phyloP scores from a whole-genome alignment of 2,888 invertebrate species.

The Trichopoda pennipes region DNA sequence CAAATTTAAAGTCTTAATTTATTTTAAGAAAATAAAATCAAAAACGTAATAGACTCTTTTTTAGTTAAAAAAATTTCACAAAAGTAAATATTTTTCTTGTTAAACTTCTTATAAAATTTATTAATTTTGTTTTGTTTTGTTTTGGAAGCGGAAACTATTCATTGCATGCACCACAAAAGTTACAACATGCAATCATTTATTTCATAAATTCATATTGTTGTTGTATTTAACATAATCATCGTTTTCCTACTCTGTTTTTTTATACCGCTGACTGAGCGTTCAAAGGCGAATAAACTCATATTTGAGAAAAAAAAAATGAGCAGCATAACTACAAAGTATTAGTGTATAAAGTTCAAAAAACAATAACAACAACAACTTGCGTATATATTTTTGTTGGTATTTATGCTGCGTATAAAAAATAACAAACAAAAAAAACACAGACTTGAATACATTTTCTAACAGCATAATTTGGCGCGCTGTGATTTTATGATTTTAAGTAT shows the following conservation, averaged over 20 bases:
- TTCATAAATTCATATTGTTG: constrained; percentile 25
- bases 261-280: constrained; percentile 50
- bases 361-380: constrained; percentile 24
- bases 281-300: constrained; percentile 65
- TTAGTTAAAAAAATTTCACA: no score
- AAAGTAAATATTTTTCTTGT: background rate
- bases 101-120: background rate
- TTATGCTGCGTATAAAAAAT: background rate
- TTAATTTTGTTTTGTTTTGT: constrained; percentile 1
- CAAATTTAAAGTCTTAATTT: background rate
- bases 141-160: constrained; percentile 58
- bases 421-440: background rate
- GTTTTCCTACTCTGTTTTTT: constrained; percentile 23
- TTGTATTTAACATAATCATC: constrained; percentile 14
- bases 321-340: background rate
- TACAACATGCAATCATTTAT: constrained; percentile 61
- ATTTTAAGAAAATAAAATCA: no score
- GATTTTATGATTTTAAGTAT: background rate
- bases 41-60: no score
- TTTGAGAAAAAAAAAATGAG: constrained; percentile 16
- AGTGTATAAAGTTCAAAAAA: constrained; percentile 32
- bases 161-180: constrained; percentile 65
- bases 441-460: constrained; percentile 44
- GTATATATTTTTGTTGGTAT: background rate
- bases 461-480: constrained; percentile 30